phyloP scores from a whole-genome alignment of 92 coral and sea anemone species.

The Micromussa lordhowensis region DNA sequence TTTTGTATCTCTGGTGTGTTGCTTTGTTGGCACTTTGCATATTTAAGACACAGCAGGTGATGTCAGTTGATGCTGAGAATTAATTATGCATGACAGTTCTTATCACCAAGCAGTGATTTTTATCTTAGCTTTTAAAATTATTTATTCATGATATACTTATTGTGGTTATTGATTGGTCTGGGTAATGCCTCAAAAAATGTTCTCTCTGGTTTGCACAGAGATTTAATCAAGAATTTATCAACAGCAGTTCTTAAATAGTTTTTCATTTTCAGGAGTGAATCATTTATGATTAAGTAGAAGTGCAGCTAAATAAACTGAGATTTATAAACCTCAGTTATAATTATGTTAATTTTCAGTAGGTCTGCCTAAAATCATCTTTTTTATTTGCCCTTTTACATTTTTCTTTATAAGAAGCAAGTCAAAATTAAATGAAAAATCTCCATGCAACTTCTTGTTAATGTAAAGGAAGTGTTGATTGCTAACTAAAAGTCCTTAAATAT shows the following conservation, averaged over 20 bases:
- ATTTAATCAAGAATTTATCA: background rate
- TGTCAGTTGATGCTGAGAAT: background rate
- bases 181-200: background rate
- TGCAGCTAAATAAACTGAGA: background rate
- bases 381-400: background rate
- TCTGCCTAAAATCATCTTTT: background rate
- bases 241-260: background rate
- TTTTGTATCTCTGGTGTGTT: background rate
- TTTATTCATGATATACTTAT: background rate
- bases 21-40: background rate
- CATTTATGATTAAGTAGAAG: background rate
- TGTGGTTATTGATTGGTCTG: background rate
- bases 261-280: background rate
- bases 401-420: background rate
- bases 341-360: background rate
- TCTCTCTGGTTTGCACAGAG: background rate
- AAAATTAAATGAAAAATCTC: background rate
- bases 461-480: background rate
- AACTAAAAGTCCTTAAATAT: background rate
- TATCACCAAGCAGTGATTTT: background rate
- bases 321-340: background rate
- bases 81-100: background rate
- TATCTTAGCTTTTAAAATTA: slow-evolving; percentile 4
- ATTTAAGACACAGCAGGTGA: background rate
- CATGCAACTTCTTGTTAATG: background rate